Percentiles rank a stretch among this genome's conserved stretches.
Evolutionary conservation across 2,888 invertebrate genomes (phyloP).

Genomic region (Mycalesis mineus): DNA sequence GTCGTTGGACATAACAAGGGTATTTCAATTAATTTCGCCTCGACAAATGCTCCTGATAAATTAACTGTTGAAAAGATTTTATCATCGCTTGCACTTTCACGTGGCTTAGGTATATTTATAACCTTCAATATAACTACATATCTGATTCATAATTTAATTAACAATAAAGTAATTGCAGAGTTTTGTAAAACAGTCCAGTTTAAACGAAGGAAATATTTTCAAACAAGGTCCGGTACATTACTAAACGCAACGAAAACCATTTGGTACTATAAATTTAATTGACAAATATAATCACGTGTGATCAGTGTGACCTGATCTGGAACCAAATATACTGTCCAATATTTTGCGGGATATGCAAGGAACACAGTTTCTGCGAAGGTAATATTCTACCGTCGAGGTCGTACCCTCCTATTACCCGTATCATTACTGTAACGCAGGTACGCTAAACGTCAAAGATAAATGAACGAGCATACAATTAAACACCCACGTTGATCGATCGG

Average conservation of each 20-base stretch:
- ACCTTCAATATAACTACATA: slow-evolving; percentile 1
- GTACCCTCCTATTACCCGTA: slow-evolving; percentile 42
- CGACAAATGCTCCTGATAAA: slow-evolving; percentile 8
- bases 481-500: slow-evolving; percentile 75
- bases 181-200: too few species aligned
- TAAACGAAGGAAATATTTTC: too few species aligned
- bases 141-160: too few species aligned
- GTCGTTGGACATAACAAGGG: slow-evolving; percentile 19
- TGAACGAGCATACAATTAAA: slow-evolving; percentile 67
- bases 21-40: slow-evolving; percentile 17
- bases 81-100: slow-evolving; percentile 4
- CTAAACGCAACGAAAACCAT: too few species aligned
- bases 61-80: slow-evolving; percentile 8
- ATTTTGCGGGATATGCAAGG: too few species aligned
- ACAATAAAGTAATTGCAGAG: too few species aligned
- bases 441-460: slow-evolving; percentile 67
- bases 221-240: too few species aligned
- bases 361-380: not conserved
- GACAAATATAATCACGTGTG: too few species aligned
- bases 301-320: too few species aligned
- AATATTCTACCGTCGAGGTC: slow-evolving; percentile 19
- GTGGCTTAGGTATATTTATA: not conserved
- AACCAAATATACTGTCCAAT: too few species aligned
- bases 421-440: slow-evolving; percentile 52
- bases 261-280: too few species aligned